Evolutionary conservation across 2,888 invertebrate species (phyloP), one percentile per base, ranked within the genome.

Genomic region (Bellardia pandia): DNA sequence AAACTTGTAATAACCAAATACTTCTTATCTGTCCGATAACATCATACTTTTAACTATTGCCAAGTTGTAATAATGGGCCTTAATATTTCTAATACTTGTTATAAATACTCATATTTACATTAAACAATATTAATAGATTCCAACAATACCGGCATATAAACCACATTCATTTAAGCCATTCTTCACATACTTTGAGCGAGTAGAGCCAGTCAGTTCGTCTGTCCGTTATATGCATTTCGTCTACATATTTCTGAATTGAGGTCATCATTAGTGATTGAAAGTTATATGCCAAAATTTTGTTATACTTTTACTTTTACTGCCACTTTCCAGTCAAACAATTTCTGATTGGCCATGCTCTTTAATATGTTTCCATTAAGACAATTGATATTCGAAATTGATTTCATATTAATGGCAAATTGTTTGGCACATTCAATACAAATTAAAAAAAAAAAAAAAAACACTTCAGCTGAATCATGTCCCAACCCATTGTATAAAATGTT

Each of bases 211-310:
- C 37, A 37, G 37, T 37, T 6, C 37, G 37, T 37, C 37, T 2
- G 51, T n/a, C 51, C 13, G n/a, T n/a, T 4, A 56, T 16, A 9
- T 56, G 60, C 60, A 16, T 58, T 58, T 58, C 37, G 60, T 60
- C 7, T 14, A 45, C 13, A 45, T 11, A 60, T 60, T 60, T 33
- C n/a, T 37, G 37, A 60, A 60, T 60, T 60, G 60, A 60, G 60
- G 60, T 60, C 60, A 60, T 60, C 37, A 37, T 60, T 60, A 60
- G 60, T 37, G 33, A 60, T 60, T 60, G 60, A 60, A 60, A 60
- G 60, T 60, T 60, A 37, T 60, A 60, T 14, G 33, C 37, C 37
- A 60, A 37, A n/a, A 37, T 56, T 9, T 16, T 60, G 14, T 60
- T 60, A 60, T 60, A 60, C 60, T 60, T 60, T 60, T 37, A 60